phyloP scores from a whole-genome alignment of 1,140 invertebrate species.

The Episyrphus balteatus region DNA sequence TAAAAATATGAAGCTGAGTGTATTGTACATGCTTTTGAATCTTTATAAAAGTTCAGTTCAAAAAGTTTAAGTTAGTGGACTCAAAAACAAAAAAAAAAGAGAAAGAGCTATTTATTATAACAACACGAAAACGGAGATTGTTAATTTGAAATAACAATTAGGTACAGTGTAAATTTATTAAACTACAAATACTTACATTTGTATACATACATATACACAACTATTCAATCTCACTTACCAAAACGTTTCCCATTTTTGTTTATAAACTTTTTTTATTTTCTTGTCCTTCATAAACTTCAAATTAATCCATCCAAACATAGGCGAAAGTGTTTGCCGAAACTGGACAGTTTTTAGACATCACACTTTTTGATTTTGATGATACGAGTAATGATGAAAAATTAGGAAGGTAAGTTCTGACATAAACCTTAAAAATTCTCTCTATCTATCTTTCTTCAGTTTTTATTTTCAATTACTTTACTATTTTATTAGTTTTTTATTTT shows the following conservation, averaged over 20 bases:
- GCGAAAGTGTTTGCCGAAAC: slow-evolving; percentile 31
- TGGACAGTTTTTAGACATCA: slow-evolving; percentile 65
- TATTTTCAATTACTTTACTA: slow-evolving; percentile 6
- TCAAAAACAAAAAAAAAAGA: too few relatives aligned
- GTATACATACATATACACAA: too few relatives aligned
- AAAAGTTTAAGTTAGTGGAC: too few relatives aligned
- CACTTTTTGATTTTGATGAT: slow-evolving; percentile 75
- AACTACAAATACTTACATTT: too few relatives aligned
- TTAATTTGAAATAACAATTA: too few relatives aligned
- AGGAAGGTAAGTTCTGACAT: slow-evolving; percentile 52
- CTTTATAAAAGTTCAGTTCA: too few relatives aligned
- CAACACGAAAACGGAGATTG: too few relatives aligned
- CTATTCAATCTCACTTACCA: too few relatives aligned
- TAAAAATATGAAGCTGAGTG: too few relatives aligned
- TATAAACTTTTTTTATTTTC: slow-evolving; percentile 13
- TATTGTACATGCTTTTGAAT: too few relatives aligned
- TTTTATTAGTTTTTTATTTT: slow-evolving; percentile 4
- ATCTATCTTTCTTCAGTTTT: background rate
- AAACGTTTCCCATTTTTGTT: slow-evolving; percentile 10
- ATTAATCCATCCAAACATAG: slow-evolving; percentile 35
- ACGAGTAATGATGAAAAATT: slow-evolving; percentile 70
- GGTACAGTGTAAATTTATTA: too few relatives aligned
- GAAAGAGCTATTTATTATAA: too few relatives aligned
- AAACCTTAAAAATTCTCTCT: slow-evolving; percentile 1
- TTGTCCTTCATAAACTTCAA: slow-evolving; percentile 13